Evolutionary conservation across 1,140 invertebrate genomes (phyloP).

Genomic region (Magallana gigas): DNA sequence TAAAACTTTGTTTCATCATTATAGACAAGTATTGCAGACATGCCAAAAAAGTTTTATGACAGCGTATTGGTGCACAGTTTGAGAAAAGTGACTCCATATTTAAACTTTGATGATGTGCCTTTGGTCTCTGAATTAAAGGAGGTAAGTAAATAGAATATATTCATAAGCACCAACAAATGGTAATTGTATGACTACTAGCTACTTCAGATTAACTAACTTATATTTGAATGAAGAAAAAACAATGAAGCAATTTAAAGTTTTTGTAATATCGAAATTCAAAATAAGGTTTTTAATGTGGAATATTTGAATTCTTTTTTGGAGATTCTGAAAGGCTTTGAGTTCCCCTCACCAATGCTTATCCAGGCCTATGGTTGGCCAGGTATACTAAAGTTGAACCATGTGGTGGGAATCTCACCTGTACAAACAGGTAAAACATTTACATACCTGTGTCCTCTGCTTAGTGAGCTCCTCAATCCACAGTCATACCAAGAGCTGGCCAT

Average conservation of each 20-base stretch:
- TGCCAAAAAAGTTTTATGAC: not conserved
- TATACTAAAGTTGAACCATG: slow-evolving; percentile 63
- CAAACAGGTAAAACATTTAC: slow-evolving; percentile 69
- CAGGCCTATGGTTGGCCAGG: slow-evolving; percentile 71
- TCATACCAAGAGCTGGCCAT: slow-evolving; percentile 62
- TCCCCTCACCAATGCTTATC: slow-evolving; percentile 56
- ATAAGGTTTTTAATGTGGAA: not conserved
- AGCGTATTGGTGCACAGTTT: slow-evolving; percentile 10
- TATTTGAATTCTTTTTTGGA: not conserved
- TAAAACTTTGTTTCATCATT: not conserved
- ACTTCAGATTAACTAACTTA: no score
- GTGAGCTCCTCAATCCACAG: slow-evolving; percentile 55
- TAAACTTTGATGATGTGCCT: not conserved
- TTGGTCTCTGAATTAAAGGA: not conserved
- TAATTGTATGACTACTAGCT: no score
- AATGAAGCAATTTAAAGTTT: no score
- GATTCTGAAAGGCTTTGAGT: slow-evolving; percentile 52
- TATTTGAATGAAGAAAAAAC: no score
- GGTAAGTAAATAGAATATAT: not conserved
- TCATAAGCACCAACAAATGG: no score
- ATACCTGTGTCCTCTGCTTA: slow-evolving; percentile 67
- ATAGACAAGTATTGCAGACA: not conserved
- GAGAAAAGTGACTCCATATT: not conserved
- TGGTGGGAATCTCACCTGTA: slow-evolving; percentile 70
- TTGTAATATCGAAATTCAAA: no score